Conservation (phyloP, 2,113 vertebrate species). For the Phoxinus phoxinus region DNA sequence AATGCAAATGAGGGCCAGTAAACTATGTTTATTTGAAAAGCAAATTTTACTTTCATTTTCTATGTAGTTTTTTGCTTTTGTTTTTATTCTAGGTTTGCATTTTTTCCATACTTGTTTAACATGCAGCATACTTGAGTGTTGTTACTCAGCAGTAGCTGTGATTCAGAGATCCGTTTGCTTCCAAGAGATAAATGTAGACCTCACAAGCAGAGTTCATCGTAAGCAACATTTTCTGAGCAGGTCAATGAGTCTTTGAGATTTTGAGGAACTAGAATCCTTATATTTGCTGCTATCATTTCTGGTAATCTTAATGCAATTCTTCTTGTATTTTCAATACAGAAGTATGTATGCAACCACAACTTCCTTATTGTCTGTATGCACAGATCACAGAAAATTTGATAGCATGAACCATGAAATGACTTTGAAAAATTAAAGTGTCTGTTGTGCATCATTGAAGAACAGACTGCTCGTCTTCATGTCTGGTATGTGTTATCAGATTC, state of each 20-base stretch:
- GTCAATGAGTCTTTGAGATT: neutral
- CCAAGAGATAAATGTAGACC: neutral
- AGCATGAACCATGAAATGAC: neutral
- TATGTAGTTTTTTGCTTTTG: neutral
- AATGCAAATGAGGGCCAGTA: neutral
- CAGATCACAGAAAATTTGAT: slow-evolving; percentile 11
- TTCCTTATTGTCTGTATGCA: neutral
- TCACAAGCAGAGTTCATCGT: neutral
- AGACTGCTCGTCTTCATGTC: slow-evolving; percentile 26
- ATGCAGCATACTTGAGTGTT: neutral
- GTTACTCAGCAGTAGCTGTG: neutral
- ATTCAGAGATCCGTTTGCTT: neutral
- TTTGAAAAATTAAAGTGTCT: slow-evolving; percentile 20
- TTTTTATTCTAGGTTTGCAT: neutral
- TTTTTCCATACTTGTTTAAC: neutral
- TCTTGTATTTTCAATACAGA: neutral
- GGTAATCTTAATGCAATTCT: neutral
- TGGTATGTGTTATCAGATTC: slow-evolving; percentile 19
- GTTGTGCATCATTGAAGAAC: slow-evolving; percentile 3
- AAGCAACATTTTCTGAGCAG: neutral
- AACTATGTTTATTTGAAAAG: neutral
- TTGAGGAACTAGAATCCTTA: neutral
- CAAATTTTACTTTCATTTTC: neutral
- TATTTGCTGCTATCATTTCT: neutral
- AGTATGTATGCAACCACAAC: neutral